Conservation (phyloP, 2,888 invertebrate genomes). For the Chydorus sphaericus region DNA sequence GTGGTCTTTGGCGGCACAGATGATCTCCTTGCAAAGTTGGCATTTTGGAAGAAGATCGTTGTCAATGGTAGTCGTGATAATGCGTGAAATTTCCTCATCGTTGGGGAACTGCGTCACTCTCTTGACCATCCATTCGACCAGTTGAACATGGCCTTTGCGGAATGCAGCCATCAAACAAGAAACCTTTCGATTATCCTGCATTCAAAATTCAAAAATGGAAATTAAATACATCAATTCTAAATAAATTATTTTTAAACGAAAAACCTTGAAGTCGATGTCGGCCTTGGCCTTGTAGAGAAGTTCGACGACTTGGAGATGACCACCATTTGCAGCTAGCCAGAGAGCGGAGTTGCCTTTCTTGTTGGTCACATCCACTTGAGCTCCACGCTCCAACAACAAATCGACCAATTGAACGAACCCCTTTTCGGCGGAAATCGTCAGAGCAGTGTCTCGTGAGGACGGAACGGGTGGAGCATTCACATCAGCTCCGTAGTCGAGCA, state of each 20-base stretch:
- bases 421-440: constrained; percentile 99
- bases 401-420: constrained; percentile 91
- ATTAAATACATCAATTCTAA: neutral
- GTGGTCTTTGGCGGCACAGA: constrained; percentile 90
- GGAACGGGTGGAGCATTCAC: constrained; percentile 98
- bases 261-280: constrained; percentile 96
- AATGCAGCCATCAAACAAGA: constrained; percentile 98
- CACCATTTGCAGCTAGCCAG: constrained; percentile 96
- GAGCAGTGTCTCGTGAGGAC: constrained; percentile 90
- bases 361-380: constrained; percentile 93
- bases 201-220: neutral
- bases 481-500: constrained; percentile 92
- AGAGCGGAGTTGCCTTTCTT: constrained; percentile 98
- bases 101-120: constrained; percentile 97
- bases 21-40: constrained; percentile 86
- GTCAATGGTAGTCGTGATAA: constrained; percentile 79
- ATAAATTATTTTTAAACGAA: constrained; percentile 32
- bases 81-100: constrained; percentile 87
- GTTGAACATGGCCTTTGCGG: constrained; percentile 89
- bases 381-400: constrained; percentile 50
- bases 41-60: constrained; percentile 87
- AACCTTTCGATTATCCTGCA: constrained; percentile 45
- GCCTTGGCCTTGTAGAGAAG: constrained; percentile 75
- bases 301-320: constrained; percentile 93
- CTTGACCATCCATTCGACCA: constrained; percentile 97